These are phyloP conservation scores for Indri indri DNA, from an alignment of 2,113 vertebrate genomes.

Conservation along the genomic window DNA sequence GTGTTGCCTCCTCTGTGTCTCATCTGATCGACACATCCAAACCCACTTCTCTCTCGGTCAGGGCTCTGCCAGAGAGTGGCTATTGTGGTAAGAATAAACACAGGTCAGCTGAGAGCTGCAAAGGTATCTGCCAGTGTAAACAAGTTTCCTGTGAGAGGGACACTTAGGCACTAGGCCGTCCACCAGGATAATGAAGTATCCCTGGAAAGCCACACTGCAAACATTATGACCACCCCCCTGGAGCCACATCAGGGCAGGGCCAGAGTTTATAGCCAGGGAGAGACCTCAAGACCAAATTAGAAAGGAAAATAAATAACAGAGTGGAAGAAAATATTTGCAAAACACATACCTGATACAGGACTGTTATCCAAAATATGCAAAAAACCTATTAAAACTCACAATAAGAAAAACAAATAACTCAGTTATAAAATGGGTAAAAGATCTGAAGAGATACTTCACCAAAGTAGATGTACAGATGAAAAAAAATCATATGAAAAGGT, in stretches of 20 bases:
- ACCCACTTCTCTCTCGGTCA: neutral
- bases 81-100: neutral
- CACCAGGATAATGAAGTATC: neutral
- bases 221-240: neutral
- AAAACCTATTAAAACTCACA: neutral
- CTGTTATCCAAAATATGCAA: neutral
- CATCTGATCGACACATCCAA: neutral
- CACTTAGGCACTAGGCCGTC: neutral
- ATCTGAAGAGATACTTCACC: neutral
- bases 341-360: neutral
- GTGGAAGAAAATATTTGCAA: neutral
- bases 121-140: neutral
- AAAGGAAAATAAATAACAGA: neutral
- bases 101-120: neutral
- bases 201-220: neutral
- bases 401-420: neutral
- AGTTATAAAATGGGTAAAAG: neutral
- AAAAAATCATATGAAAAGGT: neutral
- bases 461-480: neutral
- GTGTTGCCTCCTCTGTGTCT: neutral
- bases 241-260: neutral
- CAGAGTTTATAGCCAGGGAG: neutral
- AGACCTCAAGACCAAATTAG: neutral
- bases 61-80: neutral
- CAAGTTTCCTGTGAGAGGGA: neutral